phyloP scores from a whole-genome alignment of 2,888 invertebrate species.

The Drosophila austrosaltans region DNA sequence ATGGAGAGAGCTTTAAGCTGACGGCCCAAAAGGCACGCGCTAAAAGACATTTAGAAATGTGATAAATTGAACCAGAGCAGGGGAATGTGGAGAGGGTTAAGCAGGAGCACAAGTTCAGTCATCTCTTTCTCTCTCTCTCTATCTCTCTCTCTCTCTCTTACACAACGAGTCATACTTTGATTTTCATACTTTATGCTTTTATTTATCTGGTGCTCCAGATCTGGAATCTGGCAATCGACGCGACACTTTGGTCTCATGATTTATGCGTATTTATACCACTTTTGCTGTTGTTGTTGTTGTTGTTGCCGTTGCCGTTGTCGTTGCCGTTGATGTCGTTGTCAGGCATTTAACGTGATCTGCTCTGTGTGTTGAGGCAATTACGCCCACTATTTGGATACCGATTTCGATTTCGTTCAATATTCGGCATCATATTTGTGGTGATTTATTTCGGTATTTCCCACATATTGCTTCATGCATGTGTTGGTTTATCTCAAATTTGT shows the following conservation, averaged over 20 bases:
- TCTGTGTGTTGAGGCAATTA: conserved; percentile 71
- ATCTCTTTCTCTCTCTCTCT: conserved; percentile 14
- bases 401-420: conserved; percentile 41
- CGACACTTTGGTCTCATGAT: conserved; percentile 69
- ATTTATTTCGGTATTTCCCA: conserved; percentile 73
- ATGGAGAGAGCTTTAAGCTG: conserved; percentile 57
- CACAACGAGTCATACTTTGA: conserved; percentile 37
- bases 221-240: conserved; percentile 62
- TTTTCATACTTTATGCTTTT: conserved; percentile 14
- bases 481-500: conserved; percentile 39
- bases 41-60: conserved; percentile 69
- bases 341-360: conserved; percentile 60
- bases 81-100: neutral
- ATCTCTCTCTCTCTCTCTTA: neutral
- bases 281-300: conserved; percentile 53
- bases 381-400: conserved; percentile 54
- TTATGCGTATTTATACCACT: conserved; percentile 61
- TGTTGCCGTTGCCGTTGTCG: conserved; percentile 45
- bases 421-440: conserved; percentile 27
- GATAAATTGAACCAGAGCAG: conserved; percentile 34
- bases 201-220: conserved; percentile 57
- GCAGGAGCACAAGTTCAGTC: conserved; percentile 14
- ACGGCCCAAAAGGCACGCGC: conserved; percentile 67
- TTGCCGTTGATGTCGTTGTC: conserved; percentile 56
- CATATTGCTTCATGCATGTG: conserved; percentile 34